Evolutionary conservation across 2,797 vertebrate genomes (phyloP).

Genomic region (Iguana delicatissima): DNA sequence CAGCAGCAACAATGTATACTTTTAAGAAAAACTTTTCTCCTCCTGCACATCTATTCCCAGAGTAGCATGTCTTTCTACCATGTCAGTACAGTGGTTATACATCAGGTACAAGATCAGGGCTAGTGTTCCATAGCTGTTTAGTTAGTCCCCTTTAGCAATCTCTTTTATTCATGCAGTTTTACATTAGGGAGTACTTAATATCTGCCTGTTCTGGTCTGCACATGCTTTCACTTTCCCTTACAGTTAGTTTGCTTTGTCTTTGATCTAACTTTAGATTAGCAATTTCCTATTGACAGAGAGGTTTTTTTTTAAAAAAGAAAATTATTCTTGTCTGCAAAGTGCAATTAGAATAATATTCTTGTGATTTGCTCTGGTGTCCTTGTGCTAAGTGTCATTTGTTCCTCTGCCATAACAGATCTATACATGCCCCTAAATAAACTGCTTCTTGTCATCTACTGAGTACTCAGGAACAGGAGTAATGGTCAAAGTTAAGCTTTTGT

Average conservation of each 20-base stretch:
- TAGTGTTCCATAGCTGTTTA: not conserved
- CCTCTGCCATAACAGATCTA: not conserved
- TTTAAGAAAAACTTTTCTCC: not conserved
- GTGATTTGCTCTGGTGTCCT: not conserved
- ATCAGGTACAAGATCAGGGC: not conserved
- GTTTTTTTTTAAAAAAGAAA: not conserved
- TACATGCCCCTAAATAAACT: not conserved
- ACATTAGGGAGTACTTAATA: slow-evolving; percentile 7
- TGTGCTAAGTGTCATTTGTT: not conserved
- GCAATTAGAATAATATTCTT: not conserved
- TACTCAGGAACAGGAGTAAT: not conserved
- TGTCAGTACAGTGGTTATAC: not conserved
- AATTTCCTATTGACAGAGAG: slow-evolving; percentile 14
- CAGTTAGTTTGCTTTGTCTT: slow-evolving; percentile 9
- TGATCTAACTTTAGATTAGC: slow-evolving; percentile 26
- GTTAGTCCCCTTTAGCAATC: not conserved
- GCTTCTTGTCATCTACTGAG: not conserved
- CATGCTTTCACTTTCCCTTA: slow-evolving; percentile 11
- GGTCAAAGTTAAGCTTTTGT: not conserved
- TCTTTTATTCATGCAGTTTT: not conserved
- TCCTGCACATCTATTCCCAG: not conserved
- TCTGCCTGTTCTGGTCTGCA: slow-evolving; percentile 7
- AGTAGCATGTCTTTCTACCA: not conserved
- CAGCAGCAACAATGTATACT: too few species aligned
- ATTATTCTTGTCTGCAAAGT: slow-evolving; percentile 1